Conservation (phyloP, 2,113 vertebrate species). For the Polyodon spathula region DNA sequence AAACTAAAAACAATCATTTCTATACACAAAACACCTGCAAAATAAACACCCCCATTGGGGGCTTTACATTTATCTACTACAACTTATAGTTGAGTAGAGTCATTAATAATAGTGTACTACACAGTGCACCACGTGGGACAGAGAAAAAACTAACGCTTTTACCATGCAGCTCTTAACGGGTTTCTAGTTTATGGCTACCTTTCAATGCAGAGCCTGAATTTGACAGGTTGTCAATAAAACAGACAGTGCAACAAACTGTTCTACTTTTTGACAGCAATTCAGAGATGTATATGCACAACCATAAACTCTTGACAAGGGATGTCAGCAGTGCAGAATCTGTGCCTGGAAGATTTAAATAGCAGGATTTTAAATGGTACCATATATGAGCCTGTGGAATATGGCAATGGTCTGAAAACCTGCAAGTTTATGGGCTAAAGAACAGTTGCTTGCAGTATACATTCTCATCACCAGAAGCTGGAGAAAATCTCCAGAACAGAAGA, state of each 20-base stretch:
- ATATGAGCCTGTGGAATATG: no score
- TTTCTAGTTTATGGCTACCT: constrained; percentile 15
- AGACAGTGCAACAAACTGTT: constrained; percentile 7
- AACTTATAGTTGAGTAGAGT: constrained; percentile 10
- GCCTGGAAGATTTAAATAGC: no score
- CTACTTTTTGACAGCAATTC: constrained; percentile 30
- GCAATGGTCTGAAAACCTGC: no score
- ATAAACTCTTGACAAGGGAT: constrained; percentile 14
- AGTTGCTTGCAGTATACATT: no score
- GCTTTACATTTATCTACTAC: not conserved
- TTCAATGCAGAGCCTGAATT: constrained; percentile 18
- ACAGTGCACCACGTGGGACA: constrained; percentile 13
- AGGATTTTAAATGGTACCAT: no score
- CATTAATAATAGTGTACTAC: constrained; percentile 12
- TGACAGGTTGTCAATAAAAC: constrained; percentile 38
- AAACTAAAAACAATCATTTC: not conserved
- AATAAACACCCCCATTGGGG: not conserved
- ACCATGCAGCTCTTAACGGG: no score
- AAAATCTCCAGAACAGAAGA: no score
- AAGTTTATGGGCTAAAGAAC: no score
- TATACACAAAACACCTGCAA: constrained; percentile 24
- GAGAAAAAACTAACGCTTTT: constrained; percentile 3
- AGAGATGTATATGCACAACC: constrained; percentile 28
- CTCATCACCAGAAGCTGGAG: no score
- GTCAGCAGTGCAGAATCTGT: constrained; percentile 12